Percentiles rank a stretch among this genome's conserved stretches.
Conservation (phyloP, 2,888 invertebrate genomes). For the Drosophila pullipes region DNA sequence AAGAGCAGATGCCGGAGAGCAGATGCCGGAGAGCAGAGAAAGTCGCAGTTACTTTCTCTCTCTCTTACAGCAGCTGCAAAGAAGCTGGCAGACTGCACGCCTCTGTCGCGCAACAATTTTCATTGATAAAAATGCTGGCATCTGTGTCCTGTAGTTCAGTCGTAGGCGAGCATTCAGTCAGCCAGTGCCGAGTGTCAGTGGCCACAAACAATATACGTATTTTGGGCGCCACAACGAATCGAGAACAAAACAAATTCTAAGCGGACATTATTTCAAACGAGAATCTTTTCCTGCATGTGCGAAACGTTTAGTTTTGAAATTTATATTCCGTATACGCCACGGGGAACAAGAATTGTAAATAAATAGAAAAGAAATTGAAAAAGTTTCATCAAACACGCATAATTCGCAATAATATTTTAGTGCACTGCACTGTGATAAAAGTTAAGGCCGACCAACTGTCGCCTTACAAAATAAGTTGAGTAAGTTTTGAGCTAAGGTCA, state of each 20-base stretch:
- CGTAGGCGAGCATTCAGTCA: conserved; percentile 67
- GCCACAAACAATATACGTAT: background rate
- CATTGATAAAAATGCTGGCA: conserved; percentile 79
- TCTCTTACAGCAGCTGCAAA: conserved; percentile 33
- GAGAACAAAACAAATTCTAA: background rate
- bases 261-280: background rate
- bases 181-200: conserved; percentile 25
- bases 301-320: conserved; percentile 17
- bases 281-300: background rate
- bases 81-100: conserved; percentile 18
- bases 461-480: conserved; percentile 29
- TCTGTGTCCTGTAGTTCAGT: conserved; percentile 68
- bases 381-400: conserved; percentile 1
- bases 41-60: conserved; percentile 3
- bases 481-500: conserved; percentile 46
- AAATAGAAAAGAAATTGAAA: conserved; percentile 1
- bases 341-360: background rate
- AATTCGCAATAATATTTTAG: background rate
- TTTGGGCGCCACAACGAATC: conserved; percentile 33
- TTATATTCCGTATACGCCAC: conserved; percentile 44
- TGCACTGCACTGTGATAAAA: background rate
- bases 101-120: conserved; percentile 60
- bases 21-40: conserved; percentile 13
- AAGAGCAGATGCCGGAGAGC: conserved; percentile 41
- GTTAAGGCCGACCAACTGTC: conserved; percentile 54